Conservation (phyloP, 2,888 invertebrate genomes). For the Meteorus colon region DNA sequence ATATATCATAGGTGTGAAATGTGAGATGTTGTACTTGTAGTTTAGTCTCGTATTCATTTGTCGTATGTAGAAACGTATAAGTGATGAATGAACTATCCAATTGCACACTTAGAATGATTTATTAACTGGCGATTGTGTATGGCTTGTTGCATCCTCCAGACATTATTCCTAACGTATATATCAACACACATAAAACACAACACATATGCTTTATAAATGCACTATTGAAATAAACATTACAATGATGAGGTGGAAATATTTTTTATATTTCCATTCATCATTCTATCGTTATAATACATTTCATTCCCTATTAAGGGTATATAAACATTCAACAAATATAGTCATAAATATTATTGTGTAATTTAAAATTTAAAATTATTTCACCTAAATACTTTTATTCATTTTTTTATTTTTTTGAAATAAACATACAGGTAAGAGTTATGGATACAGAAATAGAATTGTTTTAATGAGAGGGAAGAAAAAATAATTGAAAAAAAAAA, state of each 20-base stretch:
- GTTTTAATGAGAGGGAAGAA: background rate
- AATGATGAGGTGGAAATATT: background rate
- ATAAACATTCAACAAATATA: too few relatives aligned
- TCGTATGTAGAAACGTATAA: background rate
- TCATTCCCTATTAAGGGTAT: conserved; percentile 1
- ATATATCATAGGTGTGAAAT: background rate
- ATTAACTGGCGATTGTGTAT: conserved; percentile 22
- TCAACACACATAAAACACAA: background rate
- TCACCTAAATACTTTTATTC: background rate
- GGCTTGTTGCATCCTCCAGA: conserved; percentile 9
- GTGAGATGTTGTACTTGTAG: conserved; percentile 11
- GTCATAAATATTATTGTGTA: background rate
- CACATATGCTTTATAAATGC: background rate
- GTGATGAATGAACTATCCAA: conserved; percentile 36
- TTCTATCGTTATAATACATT: conserved; percentile 17
- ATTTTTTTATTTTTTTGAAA: background rate
- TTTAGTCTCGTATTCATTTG: conserved; percentile 11
- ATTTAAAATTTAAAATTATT: conserved; percentile 25
- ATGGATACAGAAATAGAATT: background rate
- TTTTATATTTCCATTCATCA: background rate
- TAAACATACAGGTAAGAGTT: background rate
- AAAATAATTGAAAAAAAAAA: conserved; percentile 3
- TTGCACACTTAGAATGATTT: conserved; percentile 19
- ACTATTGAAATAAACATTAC: background rate
- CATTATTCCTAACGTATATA: background rate